Conservation (phyloP, 2,888 invertebrate species). For the Galeopsomyia nigrocyanea region DNA sequence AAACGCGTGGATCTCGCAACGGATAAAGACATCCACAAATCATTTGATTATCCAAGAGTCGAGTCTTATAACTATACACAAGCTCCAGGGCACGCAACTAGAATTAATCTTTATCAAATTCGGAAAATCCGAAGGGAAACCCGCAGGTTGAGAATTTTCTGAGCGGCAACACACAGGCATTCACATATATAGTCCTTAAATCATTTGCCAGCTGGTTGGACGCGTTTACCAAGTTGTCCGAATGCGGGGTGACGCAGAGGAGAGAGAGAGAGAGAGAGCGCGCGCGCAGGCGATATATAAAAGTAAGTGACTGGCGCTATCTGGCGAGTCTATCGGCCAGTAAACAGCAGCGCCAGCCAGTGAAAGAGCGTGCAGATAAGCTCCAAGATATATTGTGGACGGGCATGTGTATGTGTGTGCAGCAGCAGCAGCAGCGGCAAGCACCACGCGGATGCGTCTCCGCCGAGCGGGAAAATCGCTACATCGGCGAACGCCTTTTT, state of each 20-base stretch:
- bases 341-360: conserved; percentile 60
- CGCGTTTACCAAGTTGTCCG: too few relatives aligned
- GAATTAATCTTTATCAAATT: conserved; percentile 43
- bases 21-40: conserved; percentile 39
- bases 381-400: conserved; percentile 67
- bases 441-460: conserved; percentile 37
- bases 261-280: too few relatives aligned
- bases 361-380: conserved; percentile 60
- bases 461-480: conserved; percentile 52
- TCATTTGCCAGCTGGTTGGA: conserved; percentile 22
- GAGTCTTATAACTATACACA: background rate
- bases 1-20: conserved; percentile 10
- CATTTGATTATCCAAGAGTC: conserved; percentile 34
- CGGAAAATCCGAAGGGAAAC: conserved; percentile 9
- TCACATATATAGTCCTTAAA: conserved; percentile 7
- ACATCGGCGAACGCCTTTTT: conserved; percentile 44
- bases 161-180: background rate
- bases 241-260: conserved; percentile 57
- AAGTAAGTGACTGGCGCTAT: conserved; percentile 65
- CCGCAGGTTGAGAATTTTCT: conserved; percentile 1
- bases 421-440: too few relatives aligned
- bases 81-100: conserved; percentile 4
- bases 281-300: conserved; percentile 61
- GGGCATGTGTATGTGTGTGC: conserved; percentile 43
- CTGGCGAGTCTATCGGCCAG: conserved; percentile 68